These are phyloP conservation scores for Sclerurus mexicanus DNA, from an alignment of 2,113 vertebrate genomes.

Conservation along the genomic window DNA sequence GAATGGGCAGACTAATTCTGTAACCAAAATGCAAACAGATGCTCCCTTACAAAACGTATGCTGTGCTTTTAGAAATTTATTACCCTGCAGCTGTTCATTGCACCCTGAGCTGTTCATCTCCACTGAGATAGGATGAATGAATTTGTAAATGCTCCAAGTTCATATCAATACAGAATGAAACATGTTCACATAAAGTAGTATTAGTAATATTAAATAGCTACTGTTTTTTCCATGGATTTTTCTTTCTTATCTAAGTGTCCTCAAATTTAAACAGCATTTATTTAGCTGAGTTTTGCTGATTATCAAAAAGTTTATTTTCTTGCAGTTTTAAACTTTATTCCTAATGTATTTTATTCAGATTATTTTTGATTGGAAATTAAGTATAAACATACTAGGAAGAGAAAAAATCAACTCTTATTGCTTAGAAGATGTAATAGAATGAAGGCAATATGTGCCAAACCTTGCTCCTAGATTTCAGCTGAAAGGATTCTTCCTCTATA, in stretches of 20 bases:
- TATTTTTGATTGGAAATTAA: background rate
- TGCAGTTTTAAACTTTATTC: background rate
- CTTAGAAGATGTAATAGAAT: background rate
- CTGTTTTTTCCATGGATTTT: background rate
- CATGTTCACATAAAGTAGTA: background rate
- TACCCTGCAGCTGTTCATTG: background rate
- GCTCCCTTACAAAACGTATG: background rate
- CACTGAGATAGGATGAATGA: background rate
- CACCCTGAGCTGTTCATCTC: background rate
- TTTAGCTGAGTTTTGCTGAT: background rate
- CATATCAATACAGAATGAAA: background rate
- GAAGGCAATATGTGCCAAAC: background rate
- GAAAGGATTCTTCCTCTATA: background rate
- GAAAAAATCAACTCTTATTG: background rate
- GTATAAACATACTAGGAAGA: background rate
- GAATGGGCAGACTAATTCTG: background rate
- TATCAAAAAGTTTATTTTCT: background rate
- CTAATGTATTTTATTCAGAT: background rate
- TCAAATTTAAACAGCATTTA: background rate
- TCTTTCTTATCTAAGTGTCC: background rate
- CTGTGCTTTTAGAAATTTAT: background rate
- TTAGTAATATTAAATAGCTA: background rate
- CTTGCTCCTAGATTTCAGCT: background rate
- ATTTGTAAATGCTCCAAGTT: background rate
- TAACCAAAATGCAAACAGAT: background rate